Conservation (phyloP, 2,888 invertebrate genomes). For the Xestia ashworthii region DNA sequence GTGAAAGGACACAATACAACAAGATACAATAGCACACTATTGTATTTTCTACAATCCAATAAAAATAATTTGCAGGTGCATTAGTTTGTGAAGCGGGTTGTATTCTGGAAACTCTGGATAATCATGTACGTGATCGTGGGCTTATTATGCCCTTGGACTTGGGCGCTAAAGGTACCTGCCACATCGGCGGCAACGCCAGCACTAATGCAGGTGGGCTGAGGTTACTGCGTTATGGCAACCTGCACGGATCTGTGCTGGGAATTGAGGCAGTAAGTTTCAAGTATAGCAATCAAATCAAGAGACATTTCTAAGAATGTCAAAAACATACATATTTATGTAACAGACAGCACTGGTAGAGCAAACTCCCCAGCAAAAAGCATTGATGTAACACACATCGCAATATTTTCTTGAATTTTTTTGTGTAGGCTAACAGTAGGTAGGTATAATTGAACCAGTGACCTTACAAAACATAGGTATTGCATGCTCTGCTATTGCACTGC, state of each 20-base stretch:
- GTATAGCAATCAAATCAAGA: too few species aligned
- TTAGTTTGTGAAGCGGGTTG: constrained; percentile 98
- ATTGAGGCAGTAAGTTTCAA: constrained; percentile 95
- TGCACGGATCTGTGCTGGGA: constrained; percentile 97
- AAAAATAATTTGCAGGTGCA: constrained; percentile 90
- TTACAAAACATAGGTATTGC: background rate
- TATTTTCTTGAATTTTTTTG: constrained; percentile 7
- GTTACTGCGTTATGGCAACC: constrained; percentile 98
- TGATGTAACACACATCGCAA: background rate
- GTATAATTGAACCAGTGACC: constrained; percentile 8
- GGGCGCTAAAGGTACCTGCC: constrained; percentile 98
- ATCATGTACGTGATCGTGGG: constrained; percentile 92
- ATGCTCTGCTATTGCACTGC: background rate
- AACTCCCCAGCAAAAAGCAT: background rate
- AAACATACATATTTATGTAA: background rate
- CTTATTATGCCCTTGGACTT: constrained; percentile 98
- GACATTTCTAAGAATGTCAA: background rate
- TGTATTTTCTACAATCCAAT: constrained; percentile 6
- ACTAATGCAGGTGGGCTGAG: constrained; percentile 99
- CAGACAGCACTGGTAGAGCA: background rate
- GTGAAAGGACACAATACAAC: too few species aligned
- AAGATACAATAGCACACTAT: too few species aligned
- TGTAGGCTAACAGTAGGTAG: background rate
- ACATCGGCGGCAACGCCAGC: constrained; percentile 98
- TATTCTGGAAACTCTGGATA: constrained; percentile 96